Conservation (phyloP, 2,797 vertebrate species). For the Pelobates cultripes region DNA sequence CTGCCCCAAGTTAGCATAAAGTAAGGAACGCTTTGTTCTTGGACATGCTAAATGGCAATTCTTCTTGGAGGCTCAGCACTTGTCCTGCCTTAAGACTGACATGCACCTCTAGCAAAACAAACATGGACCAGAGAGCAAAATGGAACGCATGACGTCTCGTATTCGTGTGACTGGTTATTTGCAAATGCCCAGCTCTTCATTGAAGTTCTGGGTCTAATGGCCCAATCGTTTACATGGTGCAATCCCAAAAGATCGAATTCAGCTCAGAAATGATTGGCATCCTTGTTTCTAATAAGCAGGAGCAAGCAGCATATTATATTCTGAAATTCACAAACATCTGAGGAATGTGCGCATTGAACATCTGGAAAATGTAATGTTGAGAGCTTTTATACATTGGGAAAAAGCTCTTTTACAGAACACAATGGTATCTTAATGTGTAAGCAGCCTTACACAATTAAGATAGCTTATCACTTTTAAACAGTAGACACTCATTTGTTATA, state of each 20-base stretch:
- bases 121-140: neutral
- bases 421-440: constrained; percentile 44
- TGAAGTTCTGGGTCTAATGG: constrained; percentile 8
- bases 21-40: constrained; percentile 5
- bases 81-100: neutral
- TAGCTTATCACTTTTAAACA: constrained; percentile 42
- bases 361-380: constrained; percentile 51
- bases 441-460: constrained; percentile 12
- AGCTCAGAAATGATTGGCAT: constrained; percentile 50
- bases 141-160: neutral
- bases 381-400: constrained; percentile 44
- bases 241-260: constrained; percentile 17
- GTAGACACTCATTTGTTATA: constrained; percentile 48
- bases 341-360: constrained; percentile 35
- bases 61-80: constrained; percentile 13
- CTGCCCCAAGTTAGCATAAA: constrained; percentile 10
- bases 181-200: neutral
- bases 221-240: constrained; percentile 37
- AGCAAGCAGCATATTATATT: constrained; percentile 39
- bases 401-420: constrained; percentile 9
- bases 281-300: constrained; percentile 17
- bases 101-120: neutral
- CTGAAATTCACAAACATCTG: constrained; percentile 50
- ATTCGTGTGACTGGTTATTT: constrained; percentile 2
- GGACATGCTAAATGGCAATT: neutral